Evolutionary conservation across 1,140 invertebrate genomes (phyloP), one percentile per base, ranked within the genome.

Genomic region (Aphelenchoides besseyi): DNA sequence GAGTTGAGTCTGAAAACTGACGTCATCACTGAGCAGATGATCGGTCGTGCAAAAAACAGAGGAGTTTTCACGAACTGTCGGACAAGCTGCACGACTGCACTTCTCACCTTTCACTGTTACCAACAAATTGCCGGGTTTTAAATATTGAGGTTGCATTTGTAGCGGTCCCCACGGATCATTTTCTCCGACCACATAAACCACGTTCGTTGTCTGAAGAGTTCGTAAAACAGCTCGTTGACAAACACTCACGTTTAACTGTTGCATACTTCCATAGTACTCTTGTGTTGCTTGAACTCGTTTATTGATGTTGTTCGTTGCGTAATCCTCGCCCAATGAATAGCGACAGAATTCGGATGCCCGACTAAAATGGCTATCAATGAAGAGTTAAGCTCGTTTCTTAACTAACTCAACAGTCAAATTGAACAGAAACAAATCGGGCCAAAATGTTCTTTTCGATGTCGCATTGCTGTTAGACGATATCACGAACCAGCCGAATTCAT

Each of bases 401-500:
- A 59, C 55, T 59, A 8, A 59, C 55, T 66, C 63, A 16, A 66
- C n/a, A n/a, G 32, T 66, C 1, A 35, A 16, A 8, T 66, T 66
- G 30, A 66, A 66, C 16, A n/a, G 18, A 8, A 66, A 66, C 8
- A 66, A 33, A 53, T 66, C 36, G 41, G 63, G 63, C 63, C 63
- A 66, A 16, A 66, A 33, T 23, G 16, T 33, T 16, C 36, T 26
- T 33, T 66, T 37, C 12, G 55, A 33, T 8, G 55, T 59, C 18
- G 30, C 18, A 12, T 53, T 12, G 1, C 16, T 32, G 2, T 16
- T 26, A 2, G 36, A 12, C 12, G 63, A 66, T n/a, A 33, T 37
- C 30, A 66, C 32, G 36, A 66, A 66, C 63, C 63, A 66, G 1
- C 63, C 63, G 30, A 66, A 66, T 53, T 66, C 63, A 32, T 66